Evolutionary conservation across 30 jellyfish, hydroid and myxozoan genomes (phyloP).

Genomic region (Pseudorhiza aurosa): DNA sequence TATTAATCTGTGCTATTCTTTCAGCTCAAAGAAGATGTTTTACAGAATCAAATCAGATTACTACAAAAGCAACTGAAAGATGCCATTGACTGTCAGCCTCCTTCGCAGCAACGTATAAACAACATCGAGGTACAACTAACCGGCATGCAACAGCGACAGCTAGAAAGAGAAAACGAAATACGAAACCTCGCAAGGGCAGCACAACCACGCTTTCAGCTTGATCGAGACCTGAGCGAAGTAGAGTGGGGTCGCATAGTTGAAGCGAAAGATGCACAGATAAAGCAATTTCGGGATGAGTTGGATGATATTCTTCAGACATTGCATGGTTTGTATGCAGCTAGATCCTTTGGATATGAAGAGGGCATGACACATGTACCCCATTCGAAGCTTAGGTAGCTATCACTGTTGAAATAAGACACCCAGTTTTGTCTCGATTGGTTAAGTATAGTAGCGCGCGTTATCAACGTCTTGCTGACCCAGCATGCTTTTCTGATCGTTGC

Average conservation of each 20-base stretch:
- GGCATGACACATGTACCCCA: background rate
- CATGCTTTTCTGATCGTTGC: too few species aligned
- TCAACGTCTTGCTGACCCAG: too few species aligned
- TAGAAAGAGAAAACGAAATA: constrained; percentile 58
- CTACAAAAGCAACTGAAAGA: constrained; percentile 36
- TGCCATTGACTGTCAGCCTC: constrained; percentile 56
- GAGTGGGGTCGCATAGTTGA: constrained; percentile 41
- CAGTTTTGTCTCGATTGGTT: too few species aligned
- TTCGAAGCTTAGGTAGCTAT: background rate
- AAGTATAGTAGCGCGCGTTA: too few species aligned
- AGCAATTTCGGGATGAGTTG: constrained; percentile 68
- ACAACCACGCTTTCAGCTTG: background rate
- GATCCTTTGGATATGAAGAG: background rate
- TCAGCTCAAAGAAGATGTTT: constrained; percentile 49
- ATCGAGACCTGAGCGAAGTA: constrained; percentile 16
- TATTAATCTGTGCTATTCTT: too few species aligned
- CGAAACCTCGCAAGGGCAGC: constrained; percentile 27
- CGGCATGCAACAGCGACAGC: constrained; percentile 51
- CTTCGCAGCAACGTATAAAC: constrained; percentile 52
- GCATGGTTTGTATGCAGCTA: background rate
- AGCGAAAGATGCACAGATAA: constrained; percentile 39
- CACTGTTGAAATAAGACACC: too few species aligned
- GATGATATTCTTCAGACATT: constrained; percentile 51
- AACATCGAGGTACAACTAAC: constrained; percentile 32
- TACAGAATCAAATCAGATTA: constrained; percentile 23